Conservation (phyloP, 2,113 vertebrate species). For the Dromiciops gliroides region DNA sequence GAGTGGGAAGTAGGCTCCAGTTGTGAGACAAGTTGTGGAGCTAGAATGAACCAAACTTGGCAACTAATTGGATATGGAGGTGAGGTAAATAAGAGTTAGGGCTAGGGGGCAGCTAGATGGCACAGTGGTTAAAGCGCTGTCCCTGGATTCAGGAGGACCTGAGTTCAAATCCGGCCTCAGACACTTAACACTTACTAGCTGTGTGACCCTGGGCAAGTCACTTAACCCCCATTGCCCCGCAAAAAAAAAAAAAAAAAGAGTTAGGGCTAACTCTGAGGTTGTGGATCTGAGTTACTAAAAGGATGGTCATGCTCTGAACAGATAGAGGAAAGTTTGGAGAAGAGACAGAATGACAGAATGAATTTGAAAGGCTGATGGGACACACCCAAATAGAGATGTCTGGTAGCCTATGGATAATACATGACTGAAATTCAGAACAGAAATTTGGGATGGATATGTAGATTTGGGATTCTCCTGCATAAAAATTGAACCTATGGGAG, state of each 20-base stretch:
- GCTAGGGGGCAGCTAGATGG: too few relatives aligned
- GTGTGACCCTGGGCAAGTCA: too few relatives aligned
- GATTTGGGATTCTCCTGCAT: neutral
- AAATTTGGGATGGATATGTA: neutral
- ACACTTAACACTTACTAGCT: too few relatives aligned
- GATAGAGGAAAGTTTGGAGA: neutral
- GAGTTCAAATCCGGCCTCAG: too few relatives aligned
- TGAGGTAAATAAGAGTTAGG: neutral
- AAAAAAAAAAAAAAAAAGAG: too few relatives aligned
- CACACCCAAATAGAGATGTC: neutral
- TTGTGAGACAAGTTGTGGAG: neutral
- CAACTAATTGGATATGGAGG: neutral
- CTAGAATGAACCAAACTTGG: neutral
- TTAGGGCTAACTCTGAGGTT: neutral
- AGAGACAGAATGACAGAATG: neutral
- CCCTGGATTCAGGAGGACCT: too few relatives aligned
- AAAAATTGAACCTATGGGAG: neutral
- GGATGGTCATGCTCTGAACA: neutral
- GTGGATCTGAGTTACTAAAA: neutral
- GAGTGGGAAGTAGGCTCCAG: neutral
- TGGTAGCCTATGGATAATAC: neutral
- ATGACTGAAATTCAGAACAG: neutral
- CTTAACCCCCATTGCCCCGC: too few relatives aligned
- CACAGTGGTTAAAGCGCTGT: too few relatives aligned
- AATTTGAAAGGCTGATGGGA: neutral